Base-by-base conservation (phyloP, 2,113 vertebrate species). In the Pycnonotus jocosus region DNA sequence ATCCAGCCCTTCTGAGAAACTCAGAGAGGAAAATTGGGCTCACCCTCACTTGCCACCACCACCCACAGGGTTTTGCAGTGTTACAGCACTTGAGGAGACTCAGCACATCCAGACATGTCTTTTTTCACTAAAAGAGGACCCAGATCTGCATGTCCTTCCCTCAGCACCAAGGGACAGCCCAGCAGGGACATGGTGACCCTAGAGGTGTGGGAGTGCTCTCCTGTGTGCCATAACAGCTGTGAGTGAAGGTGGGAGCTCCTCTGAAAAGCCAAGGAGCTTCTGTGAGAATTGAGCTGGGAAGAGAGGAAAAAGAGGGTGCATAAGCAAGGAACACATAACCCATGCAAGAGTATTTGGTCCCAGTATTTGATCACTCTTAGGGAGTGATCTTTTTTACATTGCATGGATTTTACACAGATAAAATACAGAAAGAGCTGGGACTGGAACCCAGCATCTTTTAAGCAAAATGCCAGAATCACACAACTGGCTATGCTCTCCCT, bases 191-290 rank as follows among this genome's bases (percentile, higher is more conserved):
- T 1, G 0, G 12, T 31, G 53, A 4, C 37, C 17, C 1, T 10
- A 1, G 0, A 6, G 15, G 7, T 11, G 31, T 7, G 11, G 1
- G 10, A 13, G 9, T 31, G n/a, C 38, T 3, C 2, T 6, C 35
- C 38, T 33, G 37, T 16, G 51, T 48, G 35, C 48, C 3, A 0
- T 1, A 8, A 22, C 9, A 21, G 31, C 62, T 7, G 1, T 0
- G 25, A 27, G 50, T 0, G 22, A 31, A 31, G 37, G 13, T 1
- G 2, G 37, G 21, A 76, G 12, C 53, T 57, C 45, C 28, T 57
- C 54, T 21, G 68, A 27, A 77, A 76, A 90, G 14, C 38, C 6
- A 1, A 66, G 76, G 19, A 76, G 15, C n/a, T 65, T 51, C 60
- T 25, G 12, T 47, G 53, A 9, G 64, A 53, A 45, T 3, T 40